Evolutionary conservation across 2,113 vertebrate genomes (phyloP).

Genomic region (Empidonax alnorum): DNA sequence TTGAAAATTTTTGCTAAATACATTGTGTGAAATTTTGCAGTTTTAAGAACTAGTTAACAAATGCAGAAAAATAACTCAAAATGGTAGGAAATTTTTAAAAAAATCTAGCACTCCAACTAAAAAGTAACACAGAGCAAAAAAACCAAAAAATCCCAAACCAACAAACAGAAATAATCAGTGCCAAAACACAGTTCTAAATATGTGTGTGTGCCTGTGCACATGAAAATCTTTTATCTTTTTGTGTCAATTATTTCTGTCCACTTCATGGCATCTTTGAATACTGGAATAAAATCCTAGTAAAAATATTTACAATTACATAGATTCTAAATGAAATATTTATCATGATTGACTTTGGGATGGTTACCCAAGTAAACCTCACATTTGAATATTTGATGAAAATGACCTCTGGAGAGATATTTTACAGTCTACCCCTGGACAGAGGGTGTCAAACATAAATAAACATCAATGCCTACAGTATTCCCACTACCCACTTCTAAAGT

Average conservation of each 20-base stretch:
- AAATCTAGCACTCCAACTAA: not conserved
- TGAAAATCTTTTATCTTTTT: not conserved
- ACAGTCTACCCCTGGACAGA: not conserved
- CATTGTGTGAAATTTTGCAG: not conserved
- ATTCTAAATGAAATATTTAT: slow-evolving; percentile 30
- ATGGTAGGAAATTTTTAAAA: not conserved
- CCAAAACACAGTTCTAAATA: not conserved
- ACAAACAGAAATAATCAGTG: not conserved
- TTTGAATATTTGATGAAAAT: slow-evolving; percentile 38
- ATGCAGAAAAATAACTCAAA: not conserved
- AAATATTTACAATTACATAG: slow-evolving; percentile 29
- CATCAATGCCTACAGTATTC: slow-evolving; percentile 35
- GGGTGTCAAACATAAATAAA: slow-evolving; percentile 57
- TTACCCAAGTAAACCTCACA: slow-evolving; percentile 50
- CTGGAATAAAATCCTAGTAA: not conserved
- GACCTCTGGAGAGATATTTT: slow-evolving; percentile 57
- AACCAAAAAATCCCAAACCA: not conserved
- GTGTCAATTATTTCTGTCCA: not conserved
- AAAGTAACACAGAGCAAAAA: not conserved
- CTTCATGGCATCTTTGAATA: slow-evolving; percentile 12
- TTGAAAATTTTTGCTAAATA: not conserved
- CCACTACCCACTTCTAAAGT: slow-evolving; percentile 64
- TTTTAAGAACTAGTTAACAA: not conserved
- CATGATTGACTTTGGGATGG: not conserved
- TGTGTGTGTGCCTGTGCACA: rapidly evolving